Evolutionary conservation across 2,888 invertebrate species (phyloP), one percentile per base, ranked within the genome.

Genomic region (Timema cristinae): DNA sequence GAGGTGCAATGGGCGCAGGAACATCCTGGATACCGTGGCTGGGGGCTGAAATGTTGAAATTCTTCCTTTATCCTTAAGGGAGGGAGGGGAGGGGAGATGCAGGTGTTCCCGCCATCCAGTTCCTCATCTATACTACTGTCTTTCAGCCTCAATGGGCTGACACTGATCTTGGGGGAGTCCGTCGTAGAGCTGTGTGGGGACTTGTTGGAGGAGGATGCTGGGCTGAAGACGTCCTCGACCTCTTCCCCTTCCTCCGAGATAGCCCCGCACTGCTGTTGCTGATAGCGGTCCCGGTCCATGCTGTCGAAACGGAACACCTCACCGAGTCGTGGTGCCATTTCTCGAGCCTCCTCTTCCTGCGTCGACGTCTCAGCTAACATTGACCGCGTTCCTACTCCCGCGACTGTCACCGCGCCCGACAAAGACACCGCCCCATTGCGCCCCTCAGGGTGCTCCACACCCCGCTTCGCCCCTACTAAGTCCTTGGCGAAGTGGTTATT

Each of bases 271-370:
- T 81, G 79, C n/a, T 80, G 75, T 68, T 81, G 77, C 61, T 76
- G 77, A 73, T 81, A 79, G n/a, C 80, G 75, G 68, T 81, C 81
- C 13, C 80, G 76, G 75, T 81, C 82, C 16, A 78, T 77, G 32
- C 81, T 81, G 76, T 86, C 86, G 77, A 86, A 87, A 68, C 84
- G 84, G 76, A 86, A 84, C 68, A 86, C 85, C 74, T 86, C 85
- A 15, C 81, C 80, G 61, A 73, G 73, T 8, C 73, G 74, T 13
- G 77, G 77, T 72, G 76, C 76, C 74, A 77, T 77, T 9, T 75
- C 74, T 51, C 68, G 69, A 47, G 66, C 61, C 61, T 67, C 72
- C n/a, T 56, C 69, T 59, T 70, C 66, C 16, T 71, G 56, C 15
- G 67, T 67, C 50, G 67, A 50, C 67, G 66, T 66, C 9, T 59